Conservation (phyloP, 2,888 invertebrate species). For the Pocota personata region DNA sequence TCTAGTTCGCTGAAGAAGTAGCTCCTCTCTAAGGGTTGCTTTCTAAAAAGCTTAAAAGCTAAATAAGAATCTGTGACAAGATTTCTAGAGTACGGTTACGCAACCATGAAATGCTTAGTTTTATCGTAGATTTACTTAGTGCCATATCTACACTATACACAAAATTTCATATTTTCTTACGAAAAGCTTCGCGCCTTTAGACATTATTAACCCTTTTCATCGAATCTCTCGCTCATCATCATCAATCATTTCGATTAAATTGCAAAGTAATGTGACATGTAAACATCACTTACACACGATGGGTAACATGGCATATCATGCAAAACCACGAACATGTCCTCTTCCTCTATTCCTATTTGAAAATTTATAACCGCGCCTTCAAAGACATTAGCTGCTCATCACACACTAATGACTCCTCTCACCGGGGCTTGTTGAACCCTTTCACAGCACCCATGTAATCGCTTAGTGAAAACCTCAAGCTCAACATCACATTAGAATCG, state of each 20-base stretch:
- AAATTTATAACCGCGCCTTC: conserved; percentile 44
- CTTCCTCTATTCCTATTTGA: not conserved
- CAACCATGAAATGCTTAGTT: no score
- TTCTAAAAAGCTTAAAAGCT: no score
- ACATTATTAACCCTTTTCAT: conserved; percentile 17
- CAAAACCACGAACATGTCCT: not conserved
- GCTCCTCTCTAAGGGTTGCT: no score
- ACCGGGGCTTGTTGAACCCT: conserved; percentile 35
- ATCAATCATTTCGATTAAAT: conserved; percentile 67
- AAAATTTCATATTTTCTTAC: not conserved
- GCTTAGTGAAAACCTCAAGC: conserved; percentile 57
- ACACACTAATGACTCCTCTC: conserved; percentile 52
- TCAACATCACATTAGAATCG: conserved; percentile 67
- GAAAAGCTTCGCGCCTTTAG: not conserved
- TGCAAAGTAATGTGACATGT: conserved; percentile 63
- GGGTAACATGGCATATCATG: not conserved
- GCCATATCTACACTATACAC: no score
- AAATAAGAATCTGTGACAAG: no score
- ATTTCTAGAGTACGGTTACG: no score
- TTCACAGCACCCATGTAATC: conserved; percentile 33
- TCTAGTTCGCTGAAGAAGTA: no score
- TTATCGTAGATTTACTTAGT: no score
- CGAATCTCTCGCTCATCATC: conserved; percentile 30
- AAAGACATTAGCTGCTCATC: conserved; percentile 64
- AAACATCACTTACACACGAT: conserved; percentile 33